Conservation (phyloP, 1,140 invertebrate species). For the Sycophaga agraensis region DNA sequence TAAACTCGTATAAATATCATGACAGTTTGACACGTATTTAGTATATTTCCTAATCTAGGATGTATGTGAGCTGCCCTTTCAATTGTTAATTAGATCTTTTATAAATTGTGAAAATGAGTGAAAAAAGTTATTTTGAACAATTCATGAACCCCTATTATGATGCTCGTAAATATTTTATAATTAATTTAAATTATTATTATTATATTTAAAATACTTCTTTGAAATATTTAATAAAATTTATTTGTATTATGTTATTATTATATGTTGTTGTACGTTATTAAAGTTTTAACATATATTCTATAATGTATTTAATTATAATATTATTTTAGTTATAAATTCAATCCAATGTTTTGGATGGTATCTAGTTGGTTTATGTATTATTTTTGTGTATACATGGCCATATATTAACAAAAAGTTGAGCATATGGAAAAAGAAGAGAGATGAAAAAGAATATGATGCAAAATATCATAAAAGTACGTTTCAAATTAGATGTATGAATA, state of each 20-base stretch:
- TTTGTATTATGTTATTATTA: not conserved
- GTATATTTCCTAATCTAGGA: too few relatives aligned
- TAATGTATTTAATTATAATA: too few relatives aligned
- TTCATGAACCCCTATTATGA: too few relatives aligned
- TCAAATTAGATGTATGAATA: slow-evolving; percentile 7
- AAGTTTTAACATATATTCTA: too few relatives aligned
- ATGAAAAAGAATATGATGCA: slow-evolving; percentile 47
- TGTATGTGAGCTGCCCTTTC: too few relatives aligned
- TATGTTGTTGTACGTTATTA: too few relatives aligned
- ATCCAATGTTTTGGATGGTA: slow-evolving; percentile 49
- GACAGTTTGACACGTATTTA: too few relatives aligned
- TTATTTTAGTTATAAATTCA: not conserved
- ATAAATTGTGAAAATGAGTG: too few relatives aligned
- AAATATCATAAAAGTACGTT: slow-evolving; percentile 55
- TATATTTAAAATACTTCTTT: not conserved
- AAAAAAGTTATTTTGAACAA: not conserved
- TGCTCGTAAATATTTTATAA: too few relatives aligned
- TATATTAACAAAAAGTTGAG: slow-evolving; percentile 42
- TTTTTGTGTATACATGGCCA: slow-evolving; percentile 40
- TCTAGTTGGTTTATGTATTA: slow-evolving; percentile 34
- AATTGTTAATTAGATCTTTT: too few relatives aligned
- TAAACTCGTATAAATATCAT: too few relatives aligned
- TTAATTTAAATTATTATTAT: too few relatives aligned
- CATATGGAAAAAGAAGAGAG: slow-evolving; percentile 43
- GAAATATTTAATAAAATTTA: not conserved